Conservation (phyloP, 2,113 vertebrate genomes). For the Irena cyanogastra region DNA sequence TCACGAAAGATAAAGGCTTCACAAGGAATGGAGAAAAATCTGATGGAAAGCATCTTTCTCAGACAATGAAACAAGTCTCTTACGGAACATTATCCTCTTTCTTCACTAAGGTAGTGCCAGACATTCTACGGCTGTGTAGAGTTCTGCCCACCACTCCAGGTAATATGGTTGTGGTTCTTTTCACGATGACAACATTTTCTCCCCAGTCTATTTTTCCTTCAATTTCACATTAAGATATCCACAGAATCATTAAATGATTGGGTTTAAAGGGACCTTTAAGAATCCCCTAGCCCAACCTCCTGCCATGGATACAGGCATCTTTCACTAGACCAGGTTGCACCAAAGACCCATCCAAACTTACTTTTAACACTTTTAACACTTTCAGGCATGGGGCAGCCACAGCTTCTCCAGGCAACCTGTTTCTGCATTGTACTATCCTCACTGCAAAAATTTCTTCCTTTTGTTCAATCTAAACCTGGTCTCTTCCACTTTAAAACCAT, state of each 20-base stretch:
- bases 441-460: background rate
- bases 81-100: background rate
- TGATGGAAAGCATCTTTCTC: background rate
- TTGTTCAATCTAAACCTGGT: background rate
- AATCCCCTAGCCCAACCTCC: background rate
- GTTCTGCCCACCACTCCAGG: background rate
- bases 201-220: background rate
- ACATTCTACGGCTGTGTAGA: background rate
- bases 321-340: background rate
- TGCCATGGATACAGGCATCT: background rate
- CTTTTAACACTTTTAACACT: background rate
- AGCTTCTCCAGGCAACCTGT: background rate
- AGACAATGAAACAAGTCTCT: background rate
- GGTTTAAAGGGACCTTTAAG: background rate
- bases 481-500: background rate
- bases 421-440: background rate
- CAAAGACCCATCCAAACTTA: background rate
- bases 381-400: background rate
- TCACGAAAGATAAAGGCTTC: background rate
- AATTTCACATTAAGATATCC: background rate
- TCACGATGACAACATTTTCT: background rate
- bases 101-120: background rate
- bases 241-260: background rate
- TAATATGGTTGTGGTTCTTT: background rate
- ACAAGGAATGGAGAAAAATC: background rate